Conservation (phyloP, 2,888 invertebrate species). For the Suillia variegata region DNA sequence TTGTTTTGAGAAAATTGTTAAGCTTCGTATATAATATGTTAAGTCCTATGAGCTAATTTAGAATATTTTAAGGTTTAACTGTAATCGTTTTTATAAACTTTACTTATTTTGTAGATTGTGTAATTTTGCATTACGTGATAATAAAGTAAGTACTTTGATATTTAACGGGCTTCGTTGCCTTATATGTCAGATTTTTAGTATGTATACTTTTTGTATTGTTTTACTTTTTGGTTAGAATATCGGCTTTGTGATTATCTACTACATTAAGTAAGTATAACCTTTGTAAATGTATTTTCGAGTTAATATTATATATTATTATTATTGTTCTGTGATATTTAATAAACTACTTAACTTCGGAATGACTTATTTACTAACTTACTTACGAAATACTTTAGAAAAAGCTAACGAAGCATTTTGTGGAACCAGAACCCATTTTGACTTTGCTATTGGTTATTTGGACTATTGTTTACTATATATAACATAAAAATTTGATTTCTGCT, state of each 20-base stretch:
- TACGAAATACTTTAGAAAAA: too few relatives aligned
- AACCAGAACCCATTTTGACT: too few relatives aligned
- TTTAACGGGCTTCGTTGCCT: too few relatives aligned
- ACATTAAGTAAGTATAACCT: conserved; percentile 17
- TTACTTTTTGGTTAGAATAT: conserved; percentile 35
- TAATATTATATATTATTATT: too few relatives aligned
- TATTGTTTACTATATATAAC: too few relatives aligned
- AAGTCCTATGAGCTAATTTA: conserved; percentile 6
- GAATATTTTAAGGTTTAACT: background rate
- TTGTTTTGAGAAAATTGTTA: background rate
- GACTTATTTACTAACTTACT: too few relatives aligned
- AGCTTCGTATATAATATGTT: background rate
- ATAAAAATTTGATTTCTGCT: too few relatives aligned
- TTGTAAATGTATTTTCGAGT: background rate
- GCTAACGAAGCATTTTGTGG: too few relatives aligned
- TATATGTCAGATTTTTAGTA: too few relatives aligned
- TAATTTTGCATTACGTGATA: background rate
- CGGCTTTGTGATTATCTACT: conserved; percentile 37
- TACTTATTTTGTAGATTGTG: background rate
- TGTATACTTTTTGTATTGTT: conserved; percentile 26
- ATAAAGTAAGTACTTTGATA: background rate
- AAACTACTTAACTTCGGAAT: too few relatives aligned
- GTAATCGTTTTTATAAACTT: background rate
- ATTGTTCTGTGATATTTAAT: too few relatives aligned
- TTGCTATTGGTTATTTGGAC: too few relatives aligned